Evolutionary conservation across 2,113 vertebrate genomes (phyloP).

Genomic region (Chloropsis cyanopogon): DNA sequence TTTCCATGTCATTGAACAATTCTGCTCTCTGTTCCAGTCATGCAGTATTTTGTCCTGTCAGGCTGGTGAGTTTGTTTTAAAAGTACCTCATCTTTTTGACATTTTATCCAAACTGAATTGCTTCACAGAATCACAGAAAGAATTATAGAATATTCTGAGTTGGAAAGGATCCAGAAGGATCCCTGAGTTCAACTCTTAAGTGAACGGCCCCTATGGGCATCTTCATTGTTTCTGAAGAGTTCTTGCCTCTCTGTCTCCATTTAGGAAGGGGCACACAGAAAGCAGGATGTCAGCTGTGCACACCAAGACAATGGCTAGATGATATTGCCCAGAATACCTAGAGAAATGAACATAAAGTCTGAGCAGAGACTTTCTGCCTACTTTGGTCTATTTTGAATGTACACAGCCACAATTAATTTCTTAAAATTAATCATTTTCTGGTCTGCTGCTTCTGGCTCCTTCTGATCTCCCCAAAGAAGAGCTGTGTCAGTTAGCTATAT

Average conservation of each 20-base stretch:
- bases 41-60: background rate
- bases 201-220: background rate
- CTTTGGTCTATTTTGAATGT: background rate
- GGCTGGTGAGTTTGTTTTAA: background rate
- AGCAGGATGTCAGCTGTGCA: background rate
- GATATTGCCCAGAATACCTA: background rate
- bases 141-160: background rate
- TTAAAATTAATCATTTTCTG: background rate
- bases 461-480: background rate
- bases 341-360: background rate
- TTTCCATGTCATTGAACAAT: background rate
- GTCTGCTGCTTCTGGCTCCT: background rate
- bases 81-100: background rate
- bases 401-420: background rate
- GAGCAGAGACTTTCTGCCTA: background rate
- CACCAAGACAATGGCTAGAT: background rate
- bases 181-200: background rate
- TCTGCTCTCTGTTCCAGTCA: background rate
- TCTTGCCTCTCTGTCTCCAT: background rate
- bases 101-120: background rate
- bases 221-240: background rate
- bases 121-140: background rate
- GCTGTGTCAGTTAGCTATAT: background rate
- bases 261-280: background rate
- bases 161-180: background rate